phyloP scores from a whole-genome alignment of 2,113 vertebrate species.

The Phrynosoma blainvillii region DNA sequence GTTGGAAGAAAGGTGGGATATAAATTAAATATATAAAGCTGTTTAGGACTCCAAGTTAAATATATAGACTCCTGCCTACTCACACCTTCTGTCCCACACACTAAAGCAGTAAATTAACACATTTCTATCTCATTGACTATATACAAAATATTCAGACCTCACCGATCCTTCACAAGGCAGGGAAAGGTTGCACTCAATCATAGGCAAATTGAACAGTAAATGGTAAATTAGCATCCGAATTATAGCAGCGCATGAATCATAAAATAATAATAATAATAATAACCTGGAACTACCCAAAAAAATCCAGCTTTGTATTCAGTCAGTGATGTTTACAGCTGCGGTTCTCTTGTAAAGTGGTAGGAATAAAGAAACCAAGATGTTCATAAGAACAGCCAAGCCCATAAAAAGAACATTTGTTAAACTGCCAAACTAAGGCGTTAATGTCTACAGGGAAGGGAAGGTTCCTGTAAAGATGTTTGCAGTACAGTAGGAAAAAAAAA shows the following conservation, averaged over 20 bases:
- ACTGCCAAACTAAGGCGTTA: slow-evolving; percentile 13
- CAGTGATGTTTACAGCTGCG: background rate
- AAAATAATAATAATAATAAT: background rate
- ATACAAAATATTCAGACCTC: background rate
- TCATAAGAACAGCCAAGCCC: slow-evolving; percentile 1
- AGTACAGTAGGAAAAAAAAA: background rate
- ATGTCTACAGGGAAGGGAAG: background rate
- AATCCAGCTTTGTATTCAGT: slow-evolving; percentile 17
- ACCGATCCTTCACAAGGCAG: background rate
- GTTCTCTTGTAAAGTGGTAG: background rate
- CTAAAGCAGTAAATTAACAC: background rate
- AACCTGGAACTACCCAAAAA: slow-evolving; percentile 2
- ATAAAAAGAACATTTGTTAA: slow-evolving; percentile 18
- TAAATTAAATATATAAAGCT: background rate
- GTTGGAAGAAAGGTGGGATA: no score
- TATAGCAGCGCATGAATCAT: slow-evolving; percentile 2
- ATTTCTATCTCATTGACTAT: background rate
- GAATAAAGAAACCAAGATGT: slow-evolving; percentile 3
- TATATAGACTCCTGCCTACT: background rate
- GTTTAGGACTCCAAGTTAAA: no score
- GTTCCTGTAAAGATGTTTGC: background rate
- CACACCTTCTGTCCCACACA: background rate
- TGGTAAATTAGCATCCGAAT: slow-evolving; percentile 37
- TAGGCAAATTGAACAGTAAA: slow-evolving; percentile 23
- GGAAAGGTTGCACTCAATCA: slow-evolving; percentile 13